These are phyloP conservation scores for Drosophila triauraria DNA, from an alignment of 1,140 invertebrate genomes.

Conservation along the genomic window DNA sequence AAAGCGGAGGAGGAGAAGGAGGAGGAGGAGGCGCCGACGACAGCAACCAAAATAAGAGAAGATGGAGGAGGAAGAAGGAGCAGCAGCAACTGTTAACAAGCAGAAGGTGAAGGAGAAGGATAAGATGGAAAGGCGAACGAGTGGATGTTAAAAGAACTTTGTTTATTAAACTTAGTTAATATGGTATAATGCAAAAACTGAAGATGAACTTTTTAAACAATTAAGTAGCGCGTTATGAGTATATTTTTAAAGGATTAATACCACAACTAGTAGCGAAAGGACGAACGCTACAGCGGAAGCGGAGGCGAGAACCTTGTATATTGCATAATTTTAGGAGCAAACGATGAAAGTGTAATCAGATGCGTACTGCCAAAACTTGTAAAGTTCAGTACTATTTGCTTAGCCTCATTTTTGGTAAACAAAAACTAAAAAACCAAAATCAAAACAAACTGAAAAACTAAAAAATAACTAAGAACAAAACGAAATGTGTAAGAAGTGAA, in stretches of 20 bases:
- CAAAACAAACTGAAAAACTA: conserved; percentile 49
- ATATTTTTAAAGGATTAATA: conserved; percentile 69
- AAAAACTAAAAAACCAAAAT: conserved; percentile 67
- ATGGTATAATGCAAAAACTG: conserved; percentile 37
- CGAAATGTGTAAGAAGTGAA: conserved; percentile 17
- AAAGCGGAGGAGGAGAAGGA: background rate
- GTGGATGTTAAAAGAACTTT: conserved; percentile 64
- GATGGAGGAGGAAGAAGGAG: conserved; percentile 10
- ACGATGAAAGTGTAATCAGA: conserved; percentile 51
- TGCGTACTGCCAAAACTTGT: conserved; percentile 84
- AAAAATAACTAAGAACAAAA: conserved; percentile 37
- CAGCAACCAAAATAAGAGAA: conserved; percentile 20
- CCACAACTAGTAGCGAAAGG: conserved; percentile 40
- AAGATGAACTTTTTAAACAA: conserved; percentile 73
- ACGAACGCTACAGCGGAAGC: conserved; percentile 8
- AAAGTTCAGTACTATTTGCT: conserved; percentile 84
- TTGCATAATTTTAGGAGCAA: conserved; percentile 77
- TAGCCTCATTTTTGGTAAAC: conserved; percentile 76
- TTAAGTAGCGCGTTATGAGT: conserved; percentile 81
- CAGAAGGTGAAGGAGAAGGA: conserved; percentile 2
- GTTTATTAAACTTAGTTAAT: conserved; percentile 81
- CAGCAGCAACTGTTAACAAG: conserved; percentile 12
- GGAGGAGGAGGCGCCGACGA: conserved; percentile 12
- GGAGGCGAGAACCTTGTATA: conserved; percentile 71
- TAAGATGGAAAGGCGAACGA: conserved; percentile 27